Base-by-base conservation (phyloP, 2,797 vertebrate genomes). In the Sebastes minor region DNA sequence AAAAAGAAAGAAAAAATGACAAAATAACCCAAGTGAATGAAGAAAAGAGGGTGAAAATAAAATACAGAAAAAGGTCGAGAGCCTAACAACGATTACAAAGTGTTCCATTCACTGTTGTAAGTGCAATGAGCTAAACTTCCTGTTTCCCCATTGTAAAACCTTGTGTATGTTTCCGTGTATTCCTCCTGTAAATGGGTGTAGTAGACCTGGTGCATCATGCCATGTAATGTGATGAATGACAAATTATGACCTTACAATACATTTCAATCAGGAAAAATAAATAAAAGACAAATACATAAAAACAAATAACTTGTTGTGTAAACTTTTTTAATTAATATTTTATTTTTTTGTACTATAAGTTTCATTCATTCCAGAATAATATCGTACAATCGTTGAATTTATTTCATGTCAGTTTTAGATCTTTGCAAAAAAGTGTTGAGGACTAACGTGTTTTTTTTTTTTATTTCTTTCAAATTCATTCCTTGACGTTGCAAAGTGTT, bases 211-310 rank as follows among this genome's bases (percentile, higher is more conserved):
- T 97, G 96, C 97, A 96, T 97, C 93, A 95, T 97, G 96, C 95
- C 97, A 96, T 97, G 97, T 99, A 97, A 97, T 97, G 98, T 99
- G 97, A 97, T 97, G 96, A 96, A 96, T 96, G 96, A 96, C 94
- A 93, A 95, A 97, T 97, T 95, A 96, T 96, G 96, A 97, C 94
- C 94, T 96, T 96, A 96, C 96, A 96, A 96, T 96, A 96, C 97
- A 97, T 97, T 97, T 95, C 93, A 97, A 97, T 98, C 97, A 97
- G 95, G 96, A 97, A 95, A 95, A 94, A 97, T 95, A 95, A 97
- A 96, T 97, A 97, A 96, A 96, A 94, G 83, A 86, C 68, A 94
- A 92, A 93, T 92, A 91, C 78, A 87, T 77, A 86, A 85, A 90
- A 86, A 84, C 16, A 42, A 66, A 62, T 42, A 49, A 60, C 0